A percentile compares a stretch with the other conserved stretches of the same genome.
Conservation (phyloP, 2,113 vertebrate species). For the Semicossyphus pulcher region DNA sequence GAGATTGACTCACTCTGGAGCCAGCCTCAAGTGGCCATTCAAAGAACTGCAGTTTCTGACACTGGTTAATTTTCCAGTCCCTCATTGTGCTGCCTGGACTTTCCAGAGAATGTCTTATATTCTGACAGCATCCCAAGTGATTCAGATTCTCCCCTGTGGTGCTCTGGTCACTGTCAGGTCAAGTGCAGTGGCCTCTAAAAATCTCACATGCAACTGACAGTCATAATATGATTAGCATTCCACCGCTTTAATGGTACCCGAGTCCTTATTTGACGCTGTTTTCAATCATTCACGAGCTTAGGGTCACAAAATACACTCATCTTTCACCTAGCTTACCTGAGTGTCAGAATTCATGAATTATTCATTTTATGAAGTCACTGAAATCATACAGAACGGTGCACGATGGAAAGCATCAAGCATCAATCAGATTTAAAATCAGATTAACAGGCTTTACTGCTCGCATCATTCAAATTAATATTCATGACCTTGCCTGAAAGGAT, state of each 20-base stretch:
- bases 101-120: slow-evolving; percentile 1
- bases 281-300: slow-evolving; percentile 11
- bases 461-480: neutral
- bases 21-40: too few species aligned
- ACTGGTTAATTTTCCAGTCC: neutral
- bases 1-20: too few species aligned
- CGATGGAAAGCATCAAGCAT: too few species aligned
- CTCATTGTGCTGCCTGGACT: neutral
- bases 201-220: slow-evolving; percentile 41
- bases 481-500: neutral
- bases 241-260: slow-evolving; percentile 15
- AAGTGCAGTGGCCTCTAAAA: slow-evolving; percentile 30
- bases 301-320: neutral
- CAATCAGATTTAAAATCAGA: neutral
- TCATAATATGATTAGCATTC: slow-evolving; percentile 47
- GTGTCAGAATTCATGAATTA: neutral
- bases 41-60: too few species aligned
- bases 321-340: neutral
- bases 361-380: neutral
- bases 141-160: slow-evolving; percentile 7
- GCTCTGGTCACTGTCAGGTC: slow-evolving; percentile 44
- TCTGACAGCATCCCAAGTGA: slow-evolving; percentile 25
- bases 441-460: neutral
- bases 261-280: slow-evolving; percentile 31
- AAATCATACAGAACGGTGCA: neutral